These are phyloP conservation scores for Chionomys nivalis DNA, from an alignment of 2,113 vertebrate genomes.

Conservation along the genomic window DNA sequence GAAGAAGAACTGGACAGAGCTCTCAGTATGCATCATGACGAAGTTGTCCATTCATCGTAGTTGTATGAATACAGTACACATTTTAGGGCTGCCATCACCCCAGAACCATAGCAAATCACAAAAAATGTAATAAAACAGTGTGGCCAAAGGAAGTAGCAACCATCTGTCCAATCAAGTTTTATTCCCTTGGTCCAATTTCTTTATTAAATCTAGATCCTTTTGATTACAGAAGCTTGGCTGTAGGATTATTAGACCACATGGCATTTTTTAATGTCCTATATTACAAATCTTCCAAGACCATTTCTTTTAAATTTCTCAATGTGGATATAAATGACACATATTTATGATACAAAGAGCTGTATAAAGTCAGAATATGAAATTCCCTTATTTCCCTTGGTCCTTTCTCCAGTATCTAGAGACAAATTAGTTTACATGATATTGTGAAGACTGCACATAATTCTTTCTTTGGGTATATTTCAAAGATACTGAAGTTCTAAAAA, in stretches of 20 bases:
- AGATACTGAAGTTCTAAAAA: neutral
- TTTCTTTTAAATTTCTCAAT: neutral
- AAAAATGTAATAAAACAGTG: neutral
- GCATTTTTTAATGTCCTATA: neutral
- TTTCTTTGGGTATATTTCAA: neutral
- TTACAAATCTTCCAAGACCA: neutral
- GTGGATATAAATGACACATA: neutral
- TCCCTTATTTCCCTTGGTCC: neutral
- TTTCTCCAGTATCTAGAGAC: neutral
- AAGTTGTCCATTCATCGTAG: neutral
- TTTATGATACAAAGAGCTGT: neutral
- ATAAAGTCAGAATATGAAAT: neutral
- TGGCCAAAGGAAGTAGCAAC: neutral
- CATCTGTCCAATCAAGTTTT: neutral
- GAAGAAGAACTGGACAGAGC: neutral
- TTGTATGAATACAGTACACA: neutral
- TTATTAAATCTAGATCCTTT: neutral
- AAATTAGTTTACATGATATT: neutral
- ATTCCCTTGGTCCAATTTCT: neutral
- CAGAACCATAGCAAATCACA: neutral
- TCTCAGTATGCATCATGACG: neutral
- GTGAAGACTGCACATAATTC: neutral
- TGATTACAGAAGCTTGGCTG: neutral
- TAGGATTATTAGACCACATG: neutral
- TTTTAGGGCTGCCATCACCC: neutral